Percentiles rank a stretch among this genome's conserved stretches.
Conservation (phyloP, 2,797 vertebrate species). For the Brachyalestes nurse region DNA sequence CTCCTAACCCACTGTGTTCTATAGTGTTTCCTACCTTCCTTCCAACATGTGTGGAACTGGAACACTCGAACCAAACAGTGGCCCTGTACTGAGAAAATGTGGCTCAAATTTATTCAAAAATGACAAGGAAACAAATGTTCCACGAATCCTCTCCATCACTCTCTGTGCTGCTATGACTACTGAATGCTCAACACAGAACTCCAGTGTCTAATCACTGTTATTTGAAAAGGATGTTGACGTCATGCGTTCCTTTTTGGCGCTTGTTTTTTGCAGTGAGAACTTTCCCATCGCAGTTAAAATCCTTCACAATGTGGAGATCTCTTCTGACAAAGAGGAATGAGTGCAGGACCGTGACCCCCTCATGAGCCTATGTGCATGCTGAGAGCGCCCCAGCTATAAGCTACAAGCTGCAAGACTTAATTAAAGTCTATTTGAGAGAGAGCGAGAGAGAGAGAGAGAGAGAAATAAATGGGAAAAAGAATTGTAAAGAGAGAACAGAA, state of each 20-base stretch:
- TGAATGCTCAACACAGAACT: background rate
- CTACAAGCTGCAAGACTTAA: conserved; percentile 44
- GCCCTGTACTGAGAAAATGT: background rate
- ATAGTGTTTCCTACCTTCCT: background rate
- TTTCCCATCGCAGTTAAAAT: conserved; percentile 26
- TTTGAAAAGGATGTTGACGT: conserved; percentile 51
- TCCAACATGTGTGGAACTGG: background rate
- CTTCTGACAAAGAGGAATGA: conserved; percentile 41
- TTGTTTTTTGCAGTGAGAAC: conserved; percentile 41
- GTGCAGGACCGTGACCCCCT: conserved; percentile 26
- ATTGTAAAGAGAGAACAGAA: too few relatives aligned
- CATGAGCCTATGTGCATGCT: background rate
- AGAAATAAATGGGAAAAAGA: background rate
- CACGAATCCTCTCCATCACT: background rate
- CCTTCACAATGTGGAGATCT: conserved; percentile 35
- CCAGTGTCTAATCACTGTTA: background rate
- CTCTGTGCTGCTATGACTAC: conserved; percentile 40
- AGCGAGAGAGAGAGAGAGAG: conserved; percentile 11
- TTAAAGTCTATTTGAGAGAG: conserved; percentile 21
- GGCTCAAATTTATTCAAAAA: background rate
- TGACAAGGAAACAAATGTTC: background rate
- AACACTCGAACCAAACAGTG: background rate
- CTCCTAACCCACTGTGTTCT: background rate
- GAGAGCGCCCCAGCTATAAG: conserved; percentile 10
- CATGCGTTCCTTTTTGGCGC: conserved; percentile 26